phyloP scores from a whole-genome alignment of 2,888 invertebrate species.

The Stramonita haemastoma region DNA sequence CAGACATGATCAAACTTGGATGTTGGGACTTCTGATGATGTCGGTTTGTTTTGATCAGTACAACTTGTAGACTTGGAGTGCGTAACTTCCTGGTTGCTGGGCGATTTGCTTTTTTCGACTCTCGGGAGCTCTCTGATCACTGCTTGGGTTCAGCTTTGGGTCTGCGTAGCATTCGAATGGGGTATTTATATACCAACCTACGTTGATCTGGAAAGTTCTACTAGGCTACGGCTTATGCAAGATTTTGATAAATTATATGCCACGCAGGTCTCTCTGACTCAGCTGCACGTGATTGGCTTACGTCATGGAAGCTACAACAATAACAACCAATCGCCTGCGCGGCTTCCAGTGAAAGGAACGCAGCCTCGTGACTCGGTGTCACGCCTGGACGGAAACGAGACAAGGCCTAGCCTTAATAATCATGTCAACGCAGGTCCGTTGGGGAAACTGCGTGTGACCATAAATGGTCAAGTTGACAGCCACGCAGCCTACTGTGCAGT shows the following conservation, averaged over 20 bases:
- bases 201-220: neutral
- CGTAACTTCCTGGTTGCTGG: neutral
- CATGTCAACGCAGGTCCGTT: neutral
- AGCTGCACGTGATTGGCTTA: neutral
- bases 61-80: neutral
- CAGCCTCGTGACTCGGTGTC: neutral
- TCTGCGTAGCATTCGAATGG: slow-evolving; percentile 12
- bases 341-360: neutral
- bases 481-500: slow-evolving; percentile 15
- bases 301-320: neutral
- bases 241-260: neutral
- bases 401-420: neutral
- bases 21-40: neutral
- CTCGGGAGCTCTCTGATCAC: neutral
- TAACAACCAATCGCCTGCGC: neutral
- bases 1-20: neutral
- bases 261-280: neutral
- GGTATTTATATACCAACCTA: slow-evolving; percentile 17
- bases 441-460: neutral
- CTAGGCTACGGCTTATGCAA: neutral
- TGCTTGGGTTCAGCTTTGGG: neutral
- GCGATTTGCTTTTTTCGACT: neutral
- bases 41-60: neutral
- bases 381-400: neutral
- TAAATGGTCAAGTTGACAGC: slow-evolving; percentile 1